Base-by-base conservation (phyloP, 2,797 vertebrate genomes). In the Paedocypris micromegethes region DNA sequence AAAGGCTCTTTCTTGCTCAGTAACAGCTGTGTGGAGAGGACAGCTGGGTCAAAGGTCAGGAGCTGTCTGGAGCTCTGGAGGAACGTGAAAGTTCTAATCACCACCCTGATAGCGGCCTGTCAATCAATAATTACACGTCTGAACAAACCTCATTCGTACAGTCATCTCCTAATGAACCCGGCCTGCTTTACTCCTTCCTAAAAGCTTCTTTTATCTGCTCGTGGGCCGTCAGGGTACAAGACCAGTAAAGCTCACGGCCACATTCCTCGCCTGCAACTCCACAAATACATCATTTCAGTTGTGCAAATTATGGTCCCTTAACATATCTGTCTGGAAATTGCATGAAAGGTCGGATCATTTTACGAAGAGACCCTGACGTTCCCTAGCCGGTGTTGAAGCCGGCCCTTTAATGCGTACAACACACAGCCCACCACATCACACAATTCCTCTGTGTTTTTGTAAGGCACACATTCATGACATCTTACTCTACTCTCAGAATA, bases 11-110 rank as follows among this genome's bases (percentile, higher is more conserved):
- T 60, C 56, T 58, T 80, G 72, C 76, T 84, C 80, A 74, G 75
- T 85, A 90, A 90, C 90, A 90, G 88, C 88, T 91, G 90, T 88
- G 85, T 68, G 72, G 66, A 75, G 77, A 67, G 81, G 81, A 80
- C 77, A 74, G 58, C 1, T 53, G 64, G 83, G 88, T 88, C 84
- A 88, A 67, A 79, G 87, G 87, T 85, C 88, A 87, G 79, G 73
- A 74, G 81, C 82, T 83, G 89, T 89, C 88, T 90, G 85, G 83
- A 78, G 79, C 83, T 80, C 67, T 5, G 72, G 78, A 83, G 80
- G 81, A 84, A 86, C 44, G 73, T 81, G 81, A 89, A 83, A 84
- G 79, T 85, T 79, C 74, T 90, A 91, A 91, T 91, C 83, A 90
- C 83, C 79, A 85, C 82, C 84, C 74, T 81, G 83, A 86, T 82